Evolutionary conservation across 2,888 invertebrate genomes (phyloP), one percentile per base, ranked within the genome.

Genomic region (Mesorhabditis sp.): DNA sequence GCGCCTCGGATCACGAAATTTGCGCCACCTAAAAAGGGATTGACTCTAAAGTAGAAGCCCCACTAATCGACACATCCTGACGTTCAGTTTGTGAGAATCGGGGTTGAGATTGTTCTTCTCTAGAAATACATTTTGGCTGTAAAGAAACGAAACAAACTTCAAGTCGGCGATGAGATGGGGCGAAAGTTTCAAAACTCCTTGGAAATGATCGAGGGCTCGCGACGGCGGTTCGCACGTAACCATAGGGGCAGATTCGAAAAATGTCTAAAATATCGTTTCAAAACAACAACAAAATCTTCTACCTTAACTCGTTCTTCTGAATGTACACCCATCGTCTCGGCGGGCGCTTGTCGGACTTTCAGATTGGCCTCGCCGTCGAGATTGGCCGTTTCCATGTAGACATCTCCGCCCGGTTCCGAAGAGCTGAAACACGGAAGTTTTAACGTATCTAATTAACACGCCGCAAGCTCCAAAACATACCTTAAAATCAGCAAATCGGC

Each of bases 301-400:
- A 50, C 79, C 91, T 89, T 71, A 93, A 95, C 87, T 88, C 74
- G 45, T 70, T 64, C 45, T 28, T 66, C 13, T 70, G 4, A 15
- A 43, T 28, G 6, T 42, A 67, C 13, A 3, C 15, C 13, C n/a
- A 3, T 10, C 42, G 43, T 13, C 15, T 67, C 13, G 28, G 15
- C 7, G n/a, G 43, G 13, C 7, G 67, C 67, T 58, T 67, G 67
- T 7, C 67, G 67, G 13, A 67, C 42, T 90, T 97, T 97, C 76
- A 97, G 89, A 89, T 97, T 98, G 6, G 97, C 97, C 89, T 98
- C 97, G 0, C 97, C 97, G 88, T 97, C 97, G 84, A 97, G 89
- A 88, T 97, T 97, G 6, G 97, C 92, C 0, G 97, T 97, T 89
- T 97, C 97, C 85, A 97, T 94, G 88, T 97, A 97, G 82, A 95